Percentiles rank a stretch among this genome's conserved stretches.
Conservation (phyloP, 2,888 invertebrate species). For the Dynastes grantii region DNA sequence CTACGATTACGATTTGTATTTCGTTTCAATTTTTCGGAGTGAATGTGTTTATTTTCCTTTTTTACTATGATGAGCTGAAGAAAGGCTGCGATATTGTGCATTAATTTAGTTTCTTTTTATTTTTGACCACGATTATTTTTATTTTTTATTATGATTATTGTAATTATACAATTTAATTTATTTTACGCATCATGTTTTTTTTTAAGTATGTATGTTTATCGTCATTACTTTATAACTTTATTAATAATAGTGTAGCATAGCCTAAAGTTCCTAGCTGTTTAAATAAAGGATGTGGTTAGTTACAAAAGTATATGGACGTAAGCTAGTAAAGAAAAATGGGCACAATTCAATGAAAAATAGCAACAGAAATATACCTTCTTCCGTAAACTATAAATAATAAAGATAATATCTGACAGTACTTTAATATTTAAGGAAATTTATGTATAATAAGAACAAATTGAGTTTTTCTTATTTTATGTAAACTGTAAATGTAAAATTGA, state of each 20-base stretch:
- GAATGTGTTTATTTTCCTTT: conserved; percentile 16
- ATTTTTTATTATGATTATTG: conserved; percentile 14
- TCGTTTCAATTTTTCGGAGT: conserved; percentile 15
- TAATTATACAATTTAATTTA: conserved; percentile 40
- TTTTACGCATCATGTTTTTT: conserved; percentile 31
- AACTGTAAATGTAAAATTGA: too few species aligned
- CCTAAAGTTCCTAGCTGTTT: conserved; percentile 52
- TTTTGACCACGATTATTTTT: conserved; percentile 21
- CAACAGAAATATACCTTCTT: background rate
- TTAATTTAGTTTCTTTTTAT: conserved; percentile 20
- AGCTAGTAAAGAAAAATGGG: background rate
- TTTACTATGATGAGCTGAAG: background rate
- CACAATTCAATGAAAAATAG: background rate
- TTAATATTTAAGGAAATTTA: too few species aligned
- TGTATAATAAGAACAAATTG: too few species aligned
- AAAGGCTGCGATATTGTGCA: conserved; percentile 39
- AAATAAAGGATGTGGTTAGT: conserved; percentile 24
- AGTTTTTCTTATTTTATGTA: too few species aligned
- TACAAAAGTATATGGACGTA: conserved; percentile 26
- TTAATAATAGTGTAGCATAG: conserved; percentile 43
- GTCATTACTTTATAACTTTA: conserved; percentile 32
- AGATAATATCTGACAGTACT: too few species aligned
- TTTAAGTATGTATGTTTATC: conserved; percentile 43
- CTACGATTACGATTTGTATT: conserved; percentile 1
- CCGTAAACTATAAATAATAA: too few species aligned